Base-by-base conservation (phyloP, 2,888 invertebrate genomes). In the Ecdyonurus torrentis region DNA sequence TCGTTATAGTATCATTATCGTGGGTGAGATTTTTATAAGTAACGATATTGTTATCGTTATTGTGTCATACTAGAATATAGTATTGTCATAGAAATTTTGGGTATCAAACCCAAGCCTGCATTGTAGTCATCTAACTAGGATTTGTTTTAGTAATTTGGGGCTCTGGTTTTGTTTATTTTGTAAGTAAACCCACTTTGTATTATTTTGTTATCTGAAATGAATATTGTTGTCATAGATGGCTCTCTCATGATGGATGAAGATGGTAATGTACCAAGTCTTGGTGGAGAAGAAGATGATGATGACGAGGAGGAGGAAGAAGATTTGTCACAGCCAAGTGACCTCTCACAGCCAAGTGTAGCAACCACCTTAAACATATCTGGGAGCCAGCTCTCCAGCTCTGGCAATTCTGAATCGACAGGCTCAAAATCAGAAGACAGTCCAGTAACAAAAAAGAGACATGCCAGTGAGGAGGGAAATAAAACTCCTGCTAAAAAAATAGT, bases 401-500 rank as follows among this genome's bases (percentile, higher is more conserved):
- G 68, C 67, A 64, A 50, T 58, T 25, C 64, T 10, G 37, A 5
- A 5, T 37, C 37, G 37, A 37, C 15, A 37, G 15, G 7, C 7
- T 15, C 73, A 18, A 73, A 73, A 68, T 64, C 69, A 19, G 68
- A 67, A 23, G 70, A 69, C 62, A n/a, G n/a, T n/a, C n/a, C n/a
- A n/a, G n/a, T n/a, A n/a, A n/a, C n/a, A n/a, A n/a, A n/a, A n/a
- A 65, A 63, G 22, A 58, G 65, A 7, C 64, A 63, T 10, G 67
- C 67, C 20, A 68, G 64, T 55, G 63, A 66, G 23, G 68, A 69
- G 62, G 69, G 70, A 2, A 71, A 72, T 53, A 71, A 72, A 1
- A 69, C 70, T 50, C 73, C 75, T 55, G 69, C 79, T 0, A 85
- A 84, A 69, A 87, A 86, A 75, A 78, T 85, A 61, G 77, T 84